Evolutionary conservation across 2,888 invertebrate species (phyloP).

Genomic region (Amphipyra berbera): DNA sequence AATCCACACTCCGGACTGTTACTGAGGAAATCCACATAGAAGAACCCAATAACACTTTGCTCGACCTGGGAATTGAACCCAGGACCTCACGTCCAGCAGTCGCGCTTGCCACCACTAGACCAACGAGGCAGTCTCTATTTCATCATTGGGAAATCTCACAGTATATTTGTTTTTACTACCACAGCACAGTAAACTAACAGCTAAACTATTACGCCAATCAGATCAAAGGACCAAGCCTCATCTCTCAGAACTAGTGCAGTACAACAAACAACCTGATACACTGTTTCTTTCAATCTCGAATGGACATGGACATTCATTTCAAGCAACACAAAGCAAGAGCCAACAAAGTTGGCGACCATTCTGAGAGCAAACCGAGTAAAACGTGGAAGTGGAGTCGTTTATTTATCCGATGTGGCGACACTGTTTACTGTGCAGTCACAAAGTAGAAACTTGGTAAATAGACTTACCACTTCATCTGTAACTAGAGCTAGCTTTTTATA

Average conservation of each 20-base stretch:
- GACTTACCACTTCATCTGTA: no score
- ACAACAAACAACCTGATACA: constrained; percentile 2
- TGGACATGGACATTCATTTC: constrained; percentile 11
- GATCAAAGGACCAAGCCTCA: neutral
- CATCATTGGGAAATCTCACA: no score
- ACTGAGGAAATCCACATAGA: no score
- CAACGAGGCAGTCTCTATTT: no score
- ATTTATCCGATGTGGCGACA: constrained; percentile 24
- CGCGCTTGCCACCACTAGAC: no score
- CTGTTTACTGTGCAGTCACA: constrained; percentile 33
- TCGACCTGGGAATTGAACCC: no score
- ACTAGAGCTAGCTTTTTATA: neutral
- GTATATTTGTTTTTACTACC: no score
- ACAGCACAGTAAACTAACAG: no score
- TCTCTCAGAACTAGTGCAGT: neutral
- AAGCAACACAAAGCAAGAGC: constrained; percentile 14
- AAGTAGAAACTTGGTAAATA: constrained; percentile 4
- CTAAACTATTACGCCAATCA: no score
- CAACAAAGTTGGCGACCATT: constrained; percentile 36
- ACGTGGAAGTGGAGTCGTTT: constrained; percentile 22
- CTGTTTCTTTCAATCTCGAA: constrained; percentile 7
- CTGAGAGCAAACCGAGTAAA: constrained; percentile 18
- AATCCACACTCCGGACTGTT: no score
- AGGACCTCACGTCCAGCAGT: no score
- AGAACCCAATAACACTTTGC: no score